These are phyloP conservation scores for Myanophis thanlyinensis DNA, from an alignment of 2,113 vertebrate species.

Conservation along the genomic window DNA sequence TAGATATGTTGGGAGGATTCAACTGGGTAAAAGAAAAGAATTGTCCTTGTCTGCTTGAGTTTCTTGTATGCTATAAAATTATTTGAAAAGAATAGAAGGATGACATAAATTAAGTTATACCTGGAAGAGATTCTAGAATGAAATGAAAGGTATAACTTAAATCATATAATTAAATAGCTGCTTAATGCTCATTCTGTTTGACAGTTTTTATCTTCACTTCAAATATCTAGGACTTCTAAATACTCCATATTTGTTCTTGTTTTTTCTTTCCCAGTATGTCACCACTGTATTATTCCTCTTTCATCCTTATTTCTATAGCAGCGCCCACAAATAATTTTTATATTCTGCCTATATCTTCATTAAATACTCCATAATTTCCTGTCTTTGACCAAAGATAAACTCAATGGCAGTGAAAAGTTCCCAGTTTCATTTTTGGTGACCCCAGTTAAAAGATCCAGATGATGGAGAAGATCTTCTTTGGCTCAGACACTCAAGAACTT, in stretches of 20 bases:
- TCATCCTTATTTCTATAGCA: too few relatives aligned
- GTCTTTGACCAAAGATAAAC: background rate
- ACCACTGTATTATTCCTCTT: background rate
- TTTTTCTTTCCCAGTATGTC: background rate
- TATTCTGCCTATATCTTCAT: background rate
- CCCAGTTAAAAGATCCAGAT: background rate
- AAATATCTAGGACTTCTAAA: background rate
- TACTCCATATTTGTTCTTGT: background rate
- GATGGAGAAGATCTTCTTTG: background rate
- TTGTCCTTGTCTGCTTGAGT: background rate
- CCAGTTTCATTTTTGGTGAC: too few relatives aligned
- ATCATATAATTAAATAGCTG: background rate
- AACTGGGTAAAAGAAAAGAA: background rate
- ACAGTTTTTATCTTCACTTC: background rate
- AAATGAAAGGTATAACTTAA: background rate
- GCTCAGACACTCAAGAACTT: background rate
- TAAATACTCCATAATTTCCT: background rate
- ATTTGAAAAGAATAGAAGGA: background rate
- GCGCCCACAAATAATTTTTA: background rate
- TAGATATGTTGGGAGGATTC: background rate
- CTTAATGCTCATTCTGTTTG: background rate
- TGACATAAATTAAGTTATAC: background rate
- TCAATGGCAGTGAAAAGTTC: background rate
- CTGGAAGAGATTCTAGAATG: background rate
- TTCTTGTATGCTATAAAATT: background rate